Percentiles rank a stretch among this genome's conserved stretches.
Conservation (phyloP, 2,113 vertebrate species). For the Rhinoderma darwinii region DNA sequence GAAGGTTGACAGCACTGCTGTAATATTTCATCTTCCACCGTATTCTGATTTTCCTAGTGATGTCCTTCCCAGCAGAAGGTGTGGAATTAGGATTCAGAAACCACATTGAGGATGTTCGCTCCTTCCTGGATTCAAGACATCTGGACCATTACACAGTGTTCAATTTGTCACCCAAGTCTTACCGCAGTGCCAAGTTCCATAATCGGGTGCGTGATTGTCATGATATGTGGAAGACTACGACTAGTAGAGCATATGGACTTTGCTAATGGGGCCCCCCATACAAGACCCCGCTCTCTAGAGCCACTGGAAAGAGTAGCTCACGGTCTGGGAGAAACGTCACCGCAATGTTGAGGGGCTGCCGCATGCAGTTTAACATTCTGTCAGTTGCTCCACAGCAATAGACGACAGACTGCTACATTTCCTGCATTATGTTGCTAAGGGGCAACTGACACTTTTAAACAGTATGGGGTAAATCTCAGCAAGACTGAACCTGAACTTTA, state of each 20-base stretch:
- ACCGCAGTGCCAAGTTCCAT: slow-evolving; percentile 96
- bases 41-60: slow-evolving; percentile 76
- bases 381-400: neutral
- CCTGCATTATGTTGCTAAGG: neutral
- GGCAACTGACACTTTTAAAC: too few relatives aligned
- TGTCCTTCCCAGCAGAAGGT: slow-evolving; percentile 94
- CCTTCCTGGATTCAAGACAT: slow-evolving; percentile 93
- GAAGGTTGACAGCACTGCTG: neutral
- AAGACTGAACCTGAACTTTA: too few relatives aligned
- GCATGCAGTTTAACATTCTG: too few relatives aligned
- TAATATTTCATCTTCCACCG: neutral
- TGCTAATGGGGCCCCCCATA: neutral
- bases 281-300: neutral
- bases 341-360: too few relatives aligned
- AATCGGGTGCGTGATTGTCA: slow-evolving; percentile 85
- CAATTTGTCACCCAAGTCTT: slow-evolving; percentile 95
- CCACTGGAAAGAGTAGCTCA: neutral
- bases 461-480: too few relatives aligned
- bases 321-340: too few relatives aligned
- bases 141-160: slow-evolving; percentile 98
- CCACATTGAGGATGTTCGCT: slow-evolving; percentile 96
- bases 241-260: neutral
- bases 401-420: neutral
- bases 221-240: neutral
- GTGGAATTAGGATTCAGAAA: slow-evolving; percentile 96